phyloP scores from a whole-genome alignment of 1,140 invertebrate species.

The Brachionus manjavacas region DNA sequence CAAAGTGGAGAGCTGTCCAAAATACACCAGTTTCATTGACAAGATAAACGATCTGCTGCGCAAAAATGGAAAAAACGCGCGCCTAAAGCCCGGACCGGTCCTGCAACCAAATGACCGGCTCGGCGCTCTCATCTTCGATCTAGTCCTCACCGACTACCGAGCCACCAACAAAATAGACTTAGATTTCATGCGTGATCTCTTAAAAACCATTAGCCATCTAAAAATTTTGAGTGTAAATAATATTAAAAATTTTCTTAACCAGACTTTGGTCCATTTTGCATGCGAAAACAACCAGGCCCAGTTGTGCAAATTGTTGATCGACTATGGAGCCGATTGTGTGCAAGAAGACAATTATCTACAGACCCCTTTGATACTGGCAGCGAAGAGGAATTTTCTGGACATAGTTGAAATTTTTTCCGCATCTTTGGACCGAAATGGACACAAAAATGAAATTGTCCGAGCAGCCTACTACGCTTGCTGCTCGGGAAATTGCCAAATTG shows the following conservation, averaged over 20 bases:
- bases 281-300: neutral
- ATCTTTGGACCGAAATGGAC: neutral
- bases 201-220: neutral
- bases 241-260: constrained; percentile 41
- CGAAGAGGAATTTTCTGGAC: constrained; percentile 2
- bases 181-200: neutral
- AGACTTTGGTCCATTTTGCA: constrained; percentile 18
- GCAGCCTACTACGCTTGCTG: neutral
- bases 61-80: neutral
- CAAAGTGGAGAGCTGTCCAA: neutral
- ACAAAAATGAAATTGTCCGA: neutral
- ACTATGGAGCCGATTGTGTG: constrained; percentile 17
- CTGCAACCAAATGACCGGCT: neutral
- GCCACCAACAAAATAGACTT: neutral
- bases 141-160: neutral
- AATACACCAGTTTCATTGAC: neutral
- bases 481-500: neutral
- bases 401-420: neutral
- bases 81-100: neutral
- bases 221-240: constrained; percentile 14
- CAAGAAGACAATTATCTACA: constrained; percentile 27
- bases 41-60: neutral
- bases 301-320: neutral
- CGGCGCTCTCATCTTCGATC: neutral
- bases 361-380: constrained; percentile 16